Evolutionary conservation across 2,113 vertebrate genomes (phyloP).

Genomic region (Atrichornis clamosus): DNA sequence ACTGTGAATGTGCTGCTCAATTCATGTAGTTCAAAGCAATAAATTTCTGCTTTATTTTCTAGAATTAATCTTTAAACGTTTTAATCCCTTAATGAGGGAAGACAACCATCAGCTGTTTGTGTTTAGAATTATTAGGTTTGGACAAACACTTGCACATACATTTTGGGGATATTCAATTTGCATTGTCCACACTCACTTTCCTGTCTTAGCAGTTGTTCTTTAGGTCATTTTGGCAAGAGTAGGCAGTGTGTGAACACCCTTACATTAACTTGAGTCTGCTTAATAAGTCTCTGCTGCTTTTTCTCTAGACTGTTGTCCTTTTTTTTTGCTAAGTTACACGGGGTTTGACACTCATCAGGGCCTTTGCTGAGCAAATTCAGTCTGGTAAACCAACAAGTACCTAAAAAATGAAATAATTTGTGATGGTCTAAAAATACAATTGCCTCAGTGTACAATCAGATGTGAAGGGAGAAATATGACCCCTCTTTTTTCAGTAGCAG

Average conservation of each 20-base stretch:
- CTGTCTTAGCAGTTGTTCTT: neutral
- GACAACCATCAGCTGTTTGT: neutral
- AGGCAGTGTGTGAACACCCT: neutral
- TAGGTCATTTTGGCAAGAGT: neutral
- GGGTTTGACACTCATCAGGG: neutral
- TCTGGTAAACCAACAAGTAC: neutral
- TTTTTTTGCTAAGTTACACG: neutral
- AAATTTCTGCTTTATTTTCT: neutral
- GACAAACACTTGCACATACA: neutral
- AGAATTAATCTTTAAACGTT: neutral
- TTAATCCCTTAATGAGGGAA: neutral
- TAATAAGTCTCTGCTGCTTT: neutral
- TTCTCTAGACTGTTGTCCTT: neutral
- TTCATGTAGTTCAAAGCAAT: rapidly evolving
- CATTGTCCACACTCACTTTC: rapidly evolving
- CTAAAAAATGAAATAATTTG: neutral
- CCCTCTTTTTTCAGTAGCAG: neutral
- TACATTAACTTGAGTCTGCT: neutral
- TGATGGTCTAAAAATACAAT: neutral
- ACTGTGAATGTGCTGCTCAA: neutral
- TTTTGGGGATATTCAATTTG: neutral
- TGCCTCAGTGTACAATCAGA: neutral
- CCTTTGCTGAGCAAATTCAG: neutral
- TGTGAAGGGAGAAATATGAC: neutral
- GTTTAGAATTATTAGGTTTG: neutral